Base-by-base conservation (phyloP, 2,113 vertebrate genomes). In the Nerophis ophidion region DNA sequence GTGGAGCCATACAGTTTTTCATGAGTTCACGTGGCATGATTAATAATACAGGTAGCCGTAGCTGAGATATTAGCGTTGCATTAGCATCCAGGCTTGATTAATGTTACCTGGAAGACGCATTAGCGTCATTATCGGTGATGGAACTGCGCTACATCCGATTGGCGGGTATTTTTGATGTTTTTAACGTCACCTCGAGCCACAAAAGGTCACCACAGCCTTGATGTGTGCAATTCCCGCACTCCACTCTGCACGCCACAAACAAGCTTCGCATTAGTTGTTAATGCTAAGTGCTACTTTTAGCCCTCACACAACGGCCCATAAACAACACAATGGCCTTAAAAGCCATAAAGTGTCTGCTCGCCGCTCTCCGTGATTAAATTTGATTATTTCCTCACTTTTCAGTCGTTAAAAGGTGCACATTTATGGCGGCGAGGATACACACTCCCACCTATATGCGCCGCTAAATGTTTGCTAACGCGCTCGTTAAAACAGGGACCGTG, bases 11-110 rank as follows among this genome's bases (percentile, higher is more conserved):
- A 36, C 35, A 9, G 13, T 54, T 54, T n/a, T 55, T 35, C 52
- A 52, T 55, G 36, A 16, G 38, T 16, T 55, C 9, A 35, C 52
- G 9, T 9, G 15, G n/a, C 52, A n/a, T 36, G 52, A 38, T 36
- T 54, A 54, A 54, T 35, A 54, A 36, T 26, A 26, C 26, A 52
- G 50, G 26, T 33, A 15, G 33, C 26, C 15, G 8, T 15, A n/a
- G 52, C 52, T 7, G 52, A n/a, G 36, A 35, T 54, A 36, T 36
- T 38, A 38, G 52, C 52, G 11, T 55, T 38, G 36, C 52, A 55
- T 38, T 38, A 55, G 52, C 35, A 16, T 8, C 15, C 52, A 38
- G 52, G 15, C 35, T 38, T 38, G 52, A 55, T 55, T 55, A 55
- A 38, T 16, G 52, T 15, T 16, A 38, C 35, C 52, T 55, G 34